phyloP scores from a whole-genome alignment of 2,888 invertebrate genomes.

The Petrolisthes cinctipes region DNA sequence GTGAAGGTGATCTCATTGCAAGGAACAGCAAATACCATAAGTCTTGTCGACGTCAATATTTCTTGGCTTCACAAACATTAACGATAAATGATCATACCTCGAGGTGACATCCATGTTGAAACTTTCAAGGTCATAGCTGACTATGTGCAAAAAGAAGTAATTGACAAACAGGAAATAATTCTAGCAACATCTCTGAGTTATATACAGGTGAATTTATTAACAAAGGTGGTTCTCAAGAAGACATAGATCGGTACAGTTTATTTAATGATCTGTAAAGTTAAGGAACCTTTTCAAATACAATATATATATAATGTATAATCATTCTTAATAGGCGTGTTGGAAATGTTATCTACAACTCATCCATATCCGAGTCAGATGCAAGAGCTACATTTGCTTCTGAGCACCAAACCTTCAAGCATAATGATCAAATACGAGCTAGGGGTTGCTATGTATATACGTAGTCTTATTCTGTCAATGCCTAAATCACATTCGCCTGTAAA shows the following conservation, averaged over 20 bases:
- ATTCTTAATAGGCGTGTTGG: constrained; percentile 5
- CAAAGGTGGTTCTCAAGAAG: constrained; percentile 25
- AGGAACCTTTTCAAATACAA: background rate
- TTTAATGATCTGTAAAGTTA: constrained; percentile 6
- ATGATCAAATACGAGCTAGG: constrained; percentile 20
- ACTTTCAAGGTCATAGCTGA: background rate
- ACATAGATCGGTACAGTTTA: constrained; percentile 10
- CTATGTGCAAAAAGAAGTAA: background rate
- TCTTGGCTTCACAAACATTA: background rate
- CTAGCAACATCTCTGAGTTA: constrained; percentile 9
- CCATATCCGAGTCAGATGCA: constrained; percentile 19
- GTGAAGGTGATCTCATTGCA: constrained; percentile 9
- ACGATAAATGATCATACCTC: background rate
- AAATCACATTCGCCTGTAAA: background rate
- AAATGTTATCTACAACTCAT: constrained; percentile 15
- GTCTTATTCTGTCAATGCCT: constrained; percentile 10
- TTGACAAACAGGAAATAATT: constrained; percentile 6
- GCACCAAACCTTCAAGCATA: constrained; percentile 20
- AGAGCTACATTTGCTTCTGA: constrained; percentile 11
- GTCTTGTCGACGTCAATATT: background rate
- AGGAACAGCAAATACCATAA: background rate
- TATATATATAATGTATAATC: background rate
- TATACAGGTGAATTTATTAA: background rate
- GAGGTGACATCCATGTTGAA: background rate
- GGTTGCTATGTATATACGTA: constrained; percentile 17